Evolutionary conservation across 2,888 invertebrate genomes (phyloP).

Genomic region (Troides helena): DNA sequence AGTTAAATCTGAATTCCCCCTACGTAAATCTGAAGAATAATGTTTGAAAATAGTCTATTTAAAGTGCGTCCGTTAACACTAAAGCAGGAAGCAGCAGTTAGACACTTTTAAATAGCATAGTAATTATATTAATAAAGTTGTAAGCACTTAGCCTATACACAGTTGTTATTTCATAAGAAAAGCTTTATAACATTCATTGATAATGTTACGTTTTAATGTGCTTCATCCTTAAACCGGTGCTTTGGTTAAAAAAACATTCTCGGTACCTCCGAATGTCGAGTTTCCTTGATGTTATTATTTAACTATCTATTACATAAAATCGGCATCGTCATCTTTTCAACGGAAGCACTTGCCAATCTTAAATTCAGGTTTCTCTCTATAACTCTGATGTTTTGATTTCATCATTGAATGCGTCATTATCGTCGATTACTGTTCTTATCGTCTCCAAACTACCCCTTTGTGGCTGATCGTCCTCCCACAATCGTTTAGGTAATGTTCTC

Average conservation of each 20-base stretch:
- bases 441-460: conserved; percentile 20
- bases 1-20: too few relatives aligned
- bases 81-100: conserved; percentile 11
- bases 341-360: neutral
- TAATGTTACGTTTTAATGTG: neutral
- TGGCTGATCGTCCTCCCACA: neutral
- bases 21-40: too few relatives aligned
- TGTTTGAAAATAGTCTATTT: neutral
- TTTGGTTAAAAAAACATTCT: conserved; percentile 2
- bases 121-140: neutral
- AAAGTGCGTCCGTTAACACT: neutral
- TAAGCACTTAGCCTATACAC: neutral
- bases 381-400: conserved; percentile 9
- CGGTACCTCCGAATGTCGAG: conserved; percentile 18
- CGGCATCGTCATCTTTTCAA: neutral
- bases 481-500: conserved; percentile 18
- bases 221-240: conserved; percentile 20
- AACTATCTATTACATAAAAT: neutral
- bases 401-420: neutral
- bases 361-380: conserved; percentile 1
- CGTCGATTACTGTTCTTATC: conserved; percentile 8
- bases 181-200: neutral
- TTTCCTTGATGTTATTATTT: neutral
- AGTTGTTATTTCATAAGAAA: neutral
- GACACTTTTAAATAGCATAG: neutral